Conservation (phyloP, 2,888 invertebrate species). For the Hymenopus coronatus region DNA sequence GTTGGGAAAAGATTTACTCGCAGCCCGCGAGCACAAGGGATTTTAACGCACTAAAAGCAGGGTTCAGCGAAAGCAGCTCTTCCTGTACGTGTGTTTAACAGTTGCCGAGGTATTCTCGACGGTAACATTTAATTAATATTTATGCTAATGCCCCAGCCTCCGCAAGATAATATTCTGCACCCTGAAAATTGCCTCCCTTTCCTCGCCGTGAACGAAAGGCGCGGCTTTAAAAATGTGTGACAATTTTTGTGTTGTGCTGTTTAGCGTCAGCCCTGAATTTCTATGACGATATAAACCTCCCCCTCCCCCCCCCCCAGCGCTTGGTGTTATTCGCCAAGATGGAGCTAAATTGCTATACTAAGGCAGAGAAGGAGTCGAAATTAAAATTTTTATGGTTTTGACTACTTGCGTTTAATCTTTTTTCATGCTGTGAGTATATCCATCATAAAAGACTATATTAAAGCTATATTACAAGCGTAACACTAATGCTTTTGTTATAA, state of each 20-base stretch:
- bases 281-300: not conserved
- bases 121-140: not conserved
- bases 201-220: not conserved
- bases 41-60: not conserved
- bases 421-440: no score
- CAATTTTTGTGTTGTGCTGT: not conserved
- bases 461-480: no score
- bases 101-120: not conserved
- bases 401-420: no score
- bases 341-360: not conserved
- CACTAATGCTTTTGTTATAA: no score
- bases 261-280: not conserved
- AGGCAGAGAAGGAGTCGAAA: no score
- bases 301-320: no score
- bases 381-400: no score
- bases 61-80: not conserved
- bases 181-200: not conserved
- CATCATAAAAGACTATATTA: no score
- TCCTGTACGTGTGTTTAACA: not conserved
- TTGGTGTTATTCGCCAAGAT: not conserved
- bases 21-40: not conserved
- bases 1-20: not conserved
- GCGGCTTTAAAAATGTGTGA: not conserved
- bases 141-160: not conserved
- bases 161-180: not conserved